A percentile compares a stretch with the other conserved stretches of the same genome.
phyloP scores from a whole-genome alignment of 2,888 invertebrate species.

The Ectobius pallidus region DNA sequence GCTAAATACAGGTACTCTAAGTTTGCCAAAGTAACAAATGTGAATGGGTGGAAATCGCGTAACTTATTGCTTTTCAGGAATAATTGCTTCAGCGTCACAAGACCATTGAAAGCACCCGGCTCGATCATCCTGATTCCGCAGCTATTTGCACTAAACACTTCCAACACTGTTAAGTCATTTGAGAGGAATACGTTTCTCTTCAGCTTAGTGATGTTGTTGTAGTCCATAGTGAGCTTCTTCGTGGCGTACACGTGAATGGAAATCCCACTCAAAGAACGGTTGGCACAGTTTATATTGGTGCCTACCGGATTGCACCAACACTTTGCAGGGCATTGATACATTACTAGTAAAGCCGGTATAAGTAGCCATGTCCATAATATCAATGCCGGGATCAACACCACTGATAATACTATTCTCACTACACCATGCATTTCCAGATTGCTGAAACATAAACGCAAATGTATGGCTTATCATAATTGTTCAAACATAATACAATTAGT shows the following conservation, averaged over 20 bases:
- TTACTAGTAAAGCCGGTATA: neutral
- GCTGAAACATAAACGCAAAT: neutral
- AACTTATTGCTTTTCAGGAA: neutral
- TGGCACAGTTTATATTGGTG: neutral
- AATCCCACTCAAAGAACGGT: neutral
- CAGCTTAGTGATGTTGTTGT: neutral
- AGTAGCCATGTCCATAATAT: neutral
- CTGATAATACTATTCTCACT: neutral
- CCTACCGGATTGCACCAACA: neutral
- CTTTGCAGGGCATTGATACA: neutral
- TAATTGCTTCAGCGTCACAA: neutral
- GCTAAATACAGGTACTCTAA: neutral
- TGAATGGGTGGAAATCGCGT: neutral
- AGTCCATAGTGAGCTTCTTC: neutral
- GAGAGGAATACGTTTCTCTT: neutral
- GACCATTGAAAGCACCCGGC: neutral
- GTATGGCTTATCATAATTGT: neutral
- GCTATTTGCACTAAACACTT: neutral
- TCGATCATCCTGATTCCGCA: neutral
- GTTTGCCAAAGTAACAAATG: neutral
- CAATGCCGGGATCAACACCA: neutral
- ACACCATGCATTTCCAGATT: neutral
- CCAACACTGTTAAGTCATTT: neutral
- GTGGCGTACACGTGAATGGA: too few relatives aligned
- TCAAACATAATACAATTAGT: too few relatives aligned